Base-by-base conservation (phyloP, 2,797 vertebrate genomes). In the Alfaro cultratus region DNA sequence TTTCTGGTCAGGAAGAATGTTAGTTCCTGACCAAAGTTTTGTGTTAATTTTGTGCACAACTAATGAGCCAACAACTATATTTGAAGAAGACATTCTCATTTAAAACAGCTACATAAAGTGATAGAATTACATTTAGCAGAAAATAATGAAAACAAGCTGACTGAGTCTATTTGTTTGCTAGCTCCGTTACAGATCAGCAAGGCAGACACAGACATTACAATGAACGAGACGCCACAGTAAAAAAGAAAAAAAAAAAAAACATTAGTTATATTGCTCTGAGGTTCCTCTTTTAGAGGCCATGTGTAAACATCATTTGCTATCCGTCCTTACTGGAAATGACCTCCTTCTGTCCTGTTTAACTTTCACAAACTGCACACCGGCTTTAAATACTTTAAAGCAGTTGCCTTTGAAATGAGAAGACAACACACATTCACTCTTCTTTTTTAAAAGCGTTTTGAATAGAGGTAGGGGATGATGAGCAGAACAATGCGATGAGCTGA, bases 331-430 rank as follows among this genome's bases (percentile, higher is more conserved):
- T 39, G 36, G 36, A 41, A 68, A 36, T 34, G 29, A 36, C 26
- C 60, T 62, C 26, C 15, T 62, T 34, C 18, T 18, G 60, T 21
- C 60, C 15, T 31, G 11, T 45, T n/a, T 71, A 7, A 34, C 21
- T 45, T 71, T 45, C 23, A 71, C 39, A 45, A 29, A 60, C 57
- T 2, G 57, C 57, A 60, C 57, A 29, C 29, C 13, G 5, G 12
- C 29, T 60, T 31, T 57, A 4, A 57, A 60, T 31, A 15, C 11
- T 60, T 60, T 60, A 21, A 75, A 77, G 36, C 45, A 60, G 21
- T 57, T 34, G 57, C 34, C 53, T 80, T 70, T 77, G 76, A 68
- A 74, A 43, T 64, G 36, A 62, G 34, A 79, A 57, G 45, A 29
- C 0, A 26, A 51, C 46, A 49, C 16, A 51, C 49, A 51, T 23